Evolutionary conservation across 2,113 vertebrate species (phyloP).

Genomic region (Cyprinodon brontotheroides): DNA sequence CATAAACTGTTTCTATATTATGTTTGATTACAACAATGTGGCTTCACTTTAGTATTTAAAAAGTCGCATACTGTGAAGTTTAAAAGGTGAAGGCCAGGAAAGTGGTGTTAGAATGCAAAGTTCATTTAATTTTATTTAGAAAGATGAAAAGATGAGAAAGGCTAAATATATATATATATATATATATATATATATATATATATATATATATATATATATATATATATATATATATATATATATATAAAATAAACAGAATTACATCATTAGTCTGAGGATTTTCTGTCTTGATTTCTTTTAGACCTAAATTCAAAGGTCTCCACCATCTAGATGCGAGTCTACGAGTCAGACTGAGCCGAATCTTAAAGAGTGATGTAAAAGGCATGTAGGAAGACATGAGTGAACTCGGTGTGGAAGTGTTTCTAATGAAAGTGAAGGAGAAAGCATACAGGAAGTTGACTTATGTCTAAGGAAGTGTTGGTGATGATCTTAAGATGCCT

Average conservation of each 20-base stretch:
- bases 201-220: conserved; percentile 12
- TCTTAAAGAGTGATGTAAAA: conserved; percentile 48
- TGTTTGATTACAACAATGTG: neutral
- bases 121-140: conserved; percentile 40
- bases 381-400: conserved; percentile 32
- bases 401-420: conserved; percentile 26
- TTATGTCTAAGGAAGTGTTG: conserved; percentile 64
- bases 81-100: conserved; percentile 41
- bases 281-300: conserved; percentile 51
- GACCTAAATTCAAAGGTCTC: conserved; percentile 50
- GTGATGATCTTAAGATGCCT: conserved; percentile 54
- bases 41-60: neutral
- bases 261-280: conserved; percentile 47
- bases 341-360: conserved; percentile 52
- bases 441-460: conserved; percentile 70
- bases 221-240: too few species aligned
- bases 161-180: conserved; percentile 30
- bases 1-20: neutral
- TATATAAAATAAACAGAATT: conserved; percentile 40
- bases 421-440: conserved; percentile 61
- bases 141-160: conserved; percentile 38
- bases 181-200: conserved; percentile 12
- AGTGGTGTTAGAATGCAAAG: conserved; percentile 30
- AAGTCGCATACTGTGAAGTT: conserved; percentile 29
- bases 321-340: conserved; percentile 34